These are phyloP conservation scores for Lutraria rhynchaena DNA, from an alignment of 1,140 invertebrate genomes.

Conservation along the genomic window DNA sequence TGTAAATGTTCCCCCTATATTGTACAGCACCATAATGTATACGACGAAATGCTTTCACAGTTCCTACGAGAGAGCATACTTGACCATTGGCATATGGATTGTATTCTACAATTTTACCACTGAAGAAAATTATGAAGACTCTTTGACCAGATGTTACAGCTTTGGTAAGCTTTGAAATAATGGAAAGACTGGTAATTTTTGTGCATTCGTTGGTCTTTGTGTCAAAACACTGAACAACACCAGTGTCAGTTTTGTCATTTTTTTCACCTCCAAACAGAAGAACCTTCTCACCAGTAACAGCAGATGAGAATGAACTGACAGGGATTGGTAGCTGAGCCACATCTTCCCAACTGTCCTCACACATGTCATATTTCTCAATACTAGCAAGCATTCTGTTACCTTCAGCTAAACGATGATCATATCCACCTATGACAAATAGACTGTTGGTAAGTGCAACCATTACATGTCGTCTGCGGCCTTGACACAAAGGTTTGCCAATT, in stretches of 20 bases:
- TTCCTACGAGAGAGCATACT: constrained; percentile 63
- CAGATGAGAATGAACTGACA: constrained; percentile 76
- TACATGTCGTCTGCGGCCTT: constrained; percentile 73
- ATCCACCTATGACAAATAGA: constrained; percentile 74
- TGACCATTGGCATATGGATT: constrained; percentile 53
- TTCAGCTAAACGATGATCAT: constrained; percentile 72
- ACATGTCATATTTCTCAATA: constrained; percentile 74
- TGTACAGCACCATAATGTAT: constrained; percentile 77
- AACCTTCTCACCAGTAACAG: constrained; percentile 71
- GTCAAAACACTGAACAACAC: constrained; percentile 75
- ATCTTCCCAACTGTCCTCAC: constrained; percentile 72
- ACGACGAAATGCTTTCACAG: constrained; percentile 72
- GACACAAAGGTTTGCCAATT: constrained; percentile 68
- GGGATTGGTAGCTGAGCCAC: constrained; percentile 67
- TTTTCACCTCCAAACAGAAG: constrained; percentile 77
- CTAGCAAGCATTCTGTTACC: constrained; percentile 70
- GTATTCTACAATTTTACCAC: constrained; percentile 73
- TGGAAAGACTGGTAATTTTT: constrained; percentile 69
- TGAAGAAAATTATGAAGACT: constrained; percentile 75
- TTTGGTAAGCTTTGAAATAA: constrained; percentile 74
- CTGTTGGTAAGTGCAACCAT: constrained; percentile 72
- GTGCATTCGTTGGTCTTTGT: constrained; percentile 65
- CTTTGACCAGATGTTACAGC: constrained; percentile 70
- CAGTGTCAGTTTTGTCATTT: constrained; percentile 74
- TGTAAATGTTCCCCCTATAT: constrained; percentile 70